Evolutionary conservation across 2,888 invertebrate genomes (phyloP).

Genomic region (Drosophila anomalata): DNA sequence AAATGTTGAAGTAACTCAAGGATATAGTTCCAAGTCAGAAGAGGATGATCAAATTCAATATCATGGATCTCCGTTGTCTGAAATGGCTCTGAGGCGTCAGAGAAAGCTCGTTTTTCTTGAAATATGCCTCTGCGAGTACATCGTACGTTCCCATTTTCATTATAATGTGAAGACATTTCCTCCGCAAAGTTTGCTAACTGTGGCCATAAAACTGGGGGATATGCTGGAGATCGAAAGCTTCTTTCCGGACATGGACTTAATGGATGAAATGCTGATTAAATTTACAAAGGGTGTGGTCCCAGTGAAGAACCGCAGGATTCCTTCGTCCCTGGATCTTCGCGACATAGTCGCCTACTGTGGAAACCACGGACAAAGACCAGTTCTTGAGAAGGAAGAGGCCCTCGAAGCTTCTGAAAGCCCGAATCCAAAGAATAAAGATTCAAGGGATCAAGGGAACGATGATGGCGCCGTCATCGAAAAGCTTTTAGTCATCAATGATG

Average conservation of each 20-base stretch:
- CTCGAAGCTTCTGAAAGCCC: neutral
- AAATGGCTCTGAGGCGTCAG: neutral
- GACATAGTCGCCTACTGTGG: conserved; percentile 81
- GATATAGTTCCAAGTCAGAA: neutral
- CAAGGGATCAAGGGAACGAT: neutral
- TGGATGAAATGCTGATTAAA: conserved; percentile 66
- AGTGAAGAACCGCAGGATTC: conserved; percentile 58
- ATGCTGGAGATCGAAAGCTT: conserved; percentile 80
- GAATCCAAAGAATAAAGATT: neutral
- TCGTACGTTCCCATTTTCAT: conserved; percentile 77
- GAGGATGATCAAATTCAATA: no score
- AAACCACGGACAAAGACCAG: conserved; percentile 64
- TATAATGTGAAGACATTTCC: conserved; percentile 63
- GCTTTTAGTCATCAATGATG: neutral
- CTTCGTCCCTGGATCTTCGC: conserved; percentile 75
- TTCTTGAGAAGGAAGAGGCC: conserved; percentile 66
- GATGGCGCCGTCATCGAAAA: neutral
- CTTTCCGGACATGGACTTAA: conserved; percentile 73
- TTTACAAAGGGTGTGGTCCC: conserved; percentile 57
- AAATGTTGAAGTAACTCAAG: neutral
- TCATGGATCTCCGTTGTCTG: neutral
- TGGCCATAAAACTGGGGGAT: conserved; percentile 70
- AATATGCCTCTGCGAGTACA: conserved; percentile 79
- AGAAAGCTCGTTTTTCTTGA: conserved; percentile 79
- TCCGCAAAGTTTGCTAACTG: conserved; percentile 47